phyloP scores from a whole-genome alignment of 2,797 vertebrate genomes.

The Phataginus tetradactyla region DNA sequence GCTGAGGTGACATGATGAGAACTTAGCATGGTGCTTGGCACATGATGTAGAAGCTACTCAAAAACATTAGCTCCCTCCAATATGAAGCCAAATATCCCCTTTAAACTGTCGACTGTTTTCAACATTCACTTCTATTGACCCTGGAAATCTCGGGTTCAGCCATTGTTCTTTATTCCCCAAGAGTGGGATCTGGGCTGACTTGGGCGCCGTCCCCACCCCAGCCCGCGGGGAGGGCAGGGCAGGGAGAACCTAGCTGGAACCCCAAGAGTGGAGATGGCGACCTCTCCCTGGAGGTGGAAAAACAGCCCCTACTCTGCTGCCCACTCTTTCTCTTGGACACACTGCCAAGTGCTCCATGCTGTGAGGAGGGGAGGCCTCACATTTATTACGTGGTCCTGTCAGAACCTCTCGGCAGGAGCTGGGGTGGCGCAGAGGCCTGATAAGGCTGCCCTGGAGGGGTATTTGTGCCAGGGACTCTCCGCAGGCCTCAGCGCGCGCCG shows the following conservation, averaged over 20 bases:
- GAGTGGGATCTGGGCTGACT: background rate
- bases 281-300: background rate
- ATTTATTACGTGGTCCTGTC: background rate
- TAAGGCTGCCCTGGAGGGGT: background rate
- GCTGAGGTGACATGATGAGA: background rate
- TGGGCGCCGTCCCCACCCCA: too few species aligned
- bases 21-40: background rate
- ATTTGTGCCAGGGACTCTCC: background rate
- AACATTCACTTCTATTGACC: background rate
- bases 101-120: background rate
- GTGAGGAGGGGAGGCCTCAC: background rate
- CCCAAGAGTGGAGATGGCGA: background rate
- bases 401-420: background rate
- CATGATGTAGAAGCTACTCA: background rate
- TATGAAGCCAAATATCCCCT: background rate
- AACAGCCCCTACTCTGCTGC: background rate
- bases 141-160: background rate
- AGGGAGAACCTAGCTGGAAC: background rate
- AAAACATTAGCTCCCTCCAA: background rate
- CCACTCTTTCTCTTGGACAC: too few species aligned
- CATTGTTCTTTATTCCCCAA: background rate
- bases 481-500: rapidly evolving
- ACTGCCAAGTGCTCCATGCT: background rate
- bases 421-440: background rate
- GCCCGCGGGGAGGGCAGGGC: background rate